Base-by-base conservation (phyloP, 2,888 invertebrate species). In the Xanthorhoe designata region DNA sequence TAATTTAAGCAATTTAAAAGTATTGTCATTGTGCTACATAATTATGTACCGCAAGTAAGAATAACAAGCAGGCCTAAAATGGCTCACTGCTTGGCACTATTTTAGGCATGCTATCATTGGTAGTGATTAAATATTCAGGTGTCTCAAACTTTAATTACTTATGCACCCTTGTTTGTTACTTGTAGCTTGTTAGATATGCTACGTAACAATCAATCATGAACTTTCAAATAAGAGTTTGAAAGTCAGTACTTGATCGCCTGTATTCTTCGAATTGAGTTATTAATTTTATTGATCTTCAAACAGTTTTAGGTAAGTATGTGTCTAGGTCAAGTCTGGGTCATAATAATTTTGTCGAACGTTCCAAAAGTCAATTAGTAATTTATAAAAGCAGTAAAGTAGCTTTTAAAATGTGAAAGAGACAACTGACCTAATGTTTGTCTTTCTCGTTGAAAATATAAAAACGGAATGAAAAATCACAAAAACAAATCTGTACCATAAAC, bases 161-260 rank as follows among this genome's bases (percentile, higher is more conserved):
- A n/a, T n/a, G n/a, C n/a, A n/a, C n/a, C 63, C 64, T 73, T 71
- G 70, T 73, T 70, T 61, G 64, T 58, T n/a, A n/a, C n/a, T n/a
- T n/a, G n/a, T n/a, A 64, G 52, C 58, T 53, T 51, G 49, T 17
- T 38, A 17, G 42, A 47, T 24, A n/a, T n/a, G n/a, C n/a, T n/a
- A n/a, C n/a, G n/a, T n/a, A n/a, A n/a, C n/a, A n/a, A n/a, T n/a
- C n/a, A n/a, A n/a, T n/a, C n/a, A n/a, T n/a, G n/a, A n/a, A n/a
- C n/a, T n/a, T n/a, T n/a, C n/a, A n/a, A 24, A 24, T 24, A 24
- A 9, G 49, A 64, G 58, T 64, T 58, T 18, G 15, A 18, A 19
- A 24, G 50, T 51, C n/a, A n/a, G n/a, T n/a, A 29, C 35, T 53
- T 49, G 38, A 59, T 9, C 53, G 53, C 58, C 58, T 49, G 47